phyloP scores from a whole-genome alignment of 2,797 vertebrate genomes.

The Phyllotis vaccarum region DNA sequence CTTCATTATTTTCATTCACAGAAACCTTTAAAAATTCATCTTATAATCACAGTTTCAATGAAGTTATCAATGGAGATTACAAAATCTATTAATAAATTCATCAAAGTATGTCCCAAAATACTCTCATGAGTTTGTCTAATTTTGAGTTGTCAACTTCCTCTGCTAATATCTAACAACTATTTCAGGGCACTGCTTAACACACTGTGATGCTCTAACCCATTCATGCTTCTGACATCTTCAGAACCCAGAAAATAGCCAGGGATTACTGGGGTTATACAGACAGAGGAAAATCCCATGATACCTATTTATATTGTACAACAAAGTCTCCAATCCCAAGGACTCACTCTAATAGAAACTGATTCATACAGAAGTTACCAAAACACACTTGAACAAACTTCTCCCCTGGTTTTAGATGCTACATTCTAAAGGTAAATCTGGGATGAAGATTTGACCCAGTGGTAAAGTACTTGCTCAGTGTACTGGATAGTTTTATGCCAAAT shows the following conservation, averaged over 20 bases:
- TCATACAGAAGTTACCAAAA: neutral
- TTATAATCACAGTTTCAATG: neutral
- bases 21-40: slow-evolving; percentile 32
- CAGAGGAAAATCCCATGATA: neutral
- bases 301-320: neutral
- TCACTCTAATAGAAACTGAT: neutral
- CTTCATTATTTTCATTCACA: slow-evolving; percentile 33
- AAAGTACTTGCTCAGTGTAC: neutral
- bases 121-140: neutral
- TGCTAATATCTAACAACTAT: neutral
- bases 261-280: neutral
- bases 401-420: neutral
- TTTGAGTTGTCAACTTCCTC: slow-evolving; percentile 4
- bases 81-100: slow-evolving; percentile 46
- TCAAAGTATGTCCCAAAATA: neutral
- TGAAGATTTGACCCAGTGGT: neutral
- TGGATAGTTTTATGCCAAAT: neutral
- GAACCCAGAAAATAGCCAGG: neutral
- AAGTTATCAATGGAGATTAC: neutral
- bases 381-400: neutral
- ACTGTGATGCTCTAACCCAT: neutral
- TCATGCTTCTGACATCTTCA: neutral
- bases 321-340: neutral
- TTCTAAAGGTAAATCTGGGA: slow-evolving; percentile 11
- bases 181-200: neutral